Base-by-base conservation (phyloP, 2,888 invertebrate genomes). In the Blomia tropicalis region DNA sequence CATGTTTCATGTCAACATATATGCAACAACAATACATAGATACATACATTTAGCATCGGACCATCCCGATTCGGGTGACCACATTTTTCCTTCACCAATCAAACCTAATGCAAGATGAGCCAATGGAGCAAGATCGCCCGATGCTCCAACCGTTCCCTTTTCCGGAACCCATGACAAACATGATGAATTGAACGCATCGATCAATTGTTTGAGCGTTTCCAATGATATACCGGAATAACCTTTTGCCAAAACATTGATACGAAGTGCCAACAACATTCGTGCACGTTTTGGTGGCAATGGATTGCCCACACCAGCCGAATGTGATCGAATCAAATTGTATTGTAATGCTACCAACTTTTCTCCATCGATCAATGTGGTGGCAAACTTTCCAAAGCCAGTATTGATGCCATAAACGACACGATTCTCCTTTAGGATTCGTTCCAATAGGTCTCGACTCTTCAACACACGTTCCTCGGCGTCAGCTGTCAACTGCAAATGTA, bases 371-470 rank as follows among this genome's bases (percentile, higher is more conserved):
- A 75, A 73, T 2, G 77, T 79, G 27, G 76, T 73, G 0, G 82
- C 80, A 71, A 82, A 82, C 62, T 81, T 81, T 54, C 82, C 82
- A 70, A 82, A 81, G n/a, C 82, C 82, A 1, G 82, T 82, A 2
- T 80, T 82, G 44, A 82, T 78, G 3, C 81, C 80, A 70, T 80
- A 80, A 66, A 76, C 80, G 64, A 78, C 79, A 77, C 78, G 77
- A 66, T 80, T 79, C 68, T 79, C 79, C 41, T 73, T 72, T 3
- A 82, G 72, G 64, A 81, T 78, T 62, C 78, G 77, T 59, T 81
- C 81, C 31, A 82, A 73, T 43, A 82, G 70, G 1, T 73, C 71
- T 62, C 81, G 71, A 0, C 80, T 75, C 66, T 77, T 77, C 7
- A 70, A 71, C 1, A 82, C 79, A 41, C 75, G 75, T 51, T 76